Conservation (phyloP, 2,113 vertebrate genomes). For the Chauna torquata region DNA sequence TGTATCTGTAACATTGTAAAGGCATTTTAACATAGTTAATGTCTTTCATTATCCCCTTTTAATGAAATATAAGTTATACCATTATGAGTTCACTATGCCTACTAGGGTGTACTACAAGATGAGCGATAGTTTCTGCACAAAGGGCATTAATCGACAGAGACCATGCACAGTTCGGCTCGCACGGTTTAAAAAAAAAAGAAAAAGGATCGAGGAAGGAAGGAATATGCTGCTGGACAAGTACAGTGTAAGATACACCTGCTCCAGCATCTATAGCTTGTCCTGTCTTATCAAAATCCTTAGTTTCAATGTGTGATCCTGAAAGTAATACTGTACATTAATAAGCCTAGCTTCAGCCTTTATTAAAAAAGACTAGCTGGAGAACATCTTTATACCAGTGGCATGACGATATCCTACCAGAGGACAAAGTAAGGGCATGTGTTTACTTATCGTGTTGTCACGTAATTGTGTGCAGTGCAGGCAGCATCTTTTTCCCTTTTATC, state of each 20-base stretch:
- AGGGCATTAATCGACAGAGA: conserved; percentile 72
- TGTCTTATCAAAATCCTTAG: conserved; percentile 67
- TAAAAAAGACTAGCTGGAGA: conserved; percentile 56
- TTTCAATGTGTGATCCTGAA: conserved; percentile 66
- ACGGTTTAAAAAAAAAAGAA: conserved; percentile 50
- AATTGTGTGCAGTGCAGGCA: conserved; percentile 17
- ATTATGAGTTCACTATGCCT: conserved; percentile 76
- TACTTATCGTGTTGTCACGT: background rate
- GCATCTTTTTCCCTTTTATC: conserved; percentile 25
- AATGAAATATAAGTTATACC: conserved; percentile 88
- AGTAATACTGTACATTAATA: conserved; percentile 59
- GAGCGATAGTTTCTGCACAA: conserved; percentile 72
- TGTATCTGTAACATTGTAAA: conserved; percentile 62
- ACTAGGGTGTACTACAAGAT: conserved; percentile 58
- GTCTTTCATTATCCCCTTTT: conserved; percentile 83
- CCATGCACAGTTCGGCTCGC: conserved; percentile 84
- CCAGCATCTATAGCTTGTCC: conserved; percentile 51
- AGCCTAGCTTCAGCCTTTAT: conserved; percentile 48
- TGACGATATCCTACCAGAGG: conserved; percentile 20
- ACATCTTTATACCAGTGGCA: conserved; percentile 33
- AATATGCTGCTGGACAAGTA: conserved; percentile 68
- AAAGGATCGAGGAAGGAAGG: conserved; percentile 10
- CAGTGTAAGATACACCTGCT: conserved; percentile 61
- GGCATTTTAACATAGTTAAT: conserved; percentile 78
- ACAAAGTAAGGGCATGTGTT: background rate